A percentile compares a stretch with the other conserved stretches of the same genome.
Conservation (phyloP, 2,113 vertebrate genomes). For the Scytalopus superciliaris region DNA sequence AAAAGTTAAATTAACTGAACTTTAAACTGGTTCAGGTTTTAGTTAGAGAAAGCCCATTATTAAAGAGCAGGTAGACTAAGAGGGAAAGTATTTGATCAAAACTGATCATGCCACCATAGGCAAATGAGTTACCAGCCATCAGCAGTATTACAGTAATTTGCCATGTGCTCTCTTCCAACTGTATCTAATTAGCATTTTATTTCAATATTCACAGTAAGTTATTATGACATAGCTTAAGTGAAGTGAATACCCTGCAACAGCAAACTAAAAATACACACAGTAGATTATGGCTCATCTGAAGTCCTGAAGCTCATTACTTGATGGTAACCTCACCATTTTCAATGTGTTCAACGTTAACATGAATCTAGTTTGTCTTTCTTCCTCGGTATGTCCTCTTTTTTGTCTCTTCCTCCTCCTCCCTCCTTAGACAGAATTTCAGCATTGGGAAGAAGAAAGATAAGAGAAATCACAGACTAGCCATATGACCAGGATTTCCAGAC, state of each 20-base stretch:
- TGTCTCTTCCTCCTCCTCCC: background rate
- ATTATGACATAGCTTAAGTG: slow-evolving; percentile 26
- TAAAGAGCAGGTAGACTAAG: background rate
- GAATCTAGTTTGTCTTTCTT: background rate
- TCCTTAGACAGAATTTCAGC: background rate
- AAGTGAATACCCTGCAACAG: slow-evolving; percentile 23
- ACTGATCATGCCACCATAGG: slow-evolving; percentile 4
- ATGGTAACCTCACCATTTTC: background rate
- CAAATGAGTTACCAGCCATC: slow-evolving; percentile 26
- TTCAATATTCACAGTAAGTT: slow-evolving; percentile 48
- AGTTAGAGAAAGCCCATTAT: background rate
- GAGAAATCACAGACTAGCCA: background rate
- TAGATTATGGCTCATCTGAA: background rate
- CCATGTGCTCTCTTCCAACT: slow-evolving; percentile 38
- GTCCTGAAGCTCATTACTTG: background rate
- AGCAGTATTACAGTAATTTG: slow-evolving; percentile 4
- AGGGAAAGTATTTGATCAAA: slow-evolving; percentile 40
- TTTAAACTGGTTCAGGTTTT: background rate
- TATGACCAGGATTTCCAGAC: slow-evolving; percentile 20
- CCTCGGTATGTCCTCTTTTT: background rate
- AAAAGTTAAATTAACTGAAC: background rate
- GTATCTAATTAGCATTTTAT: slow-evolving; percentile 53
- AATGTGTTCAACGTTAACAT: background rate
- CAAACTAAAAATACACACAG: slow-evolving; percentile 19
- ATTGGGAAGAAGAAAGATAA: background rate